phyloP scores from a whole-genome alignment of 2,888 invertebrate species.

The Microlaimidae sp. region DNA sequence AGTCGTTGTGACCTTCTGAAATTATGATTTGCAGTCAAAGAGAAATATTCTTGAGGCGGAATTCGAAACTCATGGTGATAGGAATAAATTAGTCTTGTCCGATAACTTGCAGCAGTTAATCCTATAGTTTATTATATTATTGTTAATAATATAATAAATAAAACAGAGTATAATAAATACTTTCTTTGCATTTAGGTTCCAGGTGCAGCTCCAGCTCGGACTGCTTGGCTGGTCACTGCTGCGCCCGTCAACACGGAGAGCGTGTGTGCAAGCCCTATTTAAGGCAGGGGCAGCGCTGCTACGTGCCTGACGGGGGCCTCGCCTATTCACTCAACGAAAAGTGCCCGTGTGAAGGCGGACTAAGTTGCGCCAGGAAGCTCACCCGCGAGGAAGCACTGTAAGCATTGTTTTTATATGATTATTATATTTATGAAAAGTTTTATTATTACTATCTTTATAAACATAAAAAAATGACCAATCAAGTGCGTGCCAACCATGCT shows the following conservation, averaged over 20 bases:
- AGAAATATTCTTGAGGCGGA: constrained; percentile 1
- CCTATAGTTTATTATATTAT: too few relatives aligned
- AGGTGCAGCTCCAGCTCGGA: constrained; percentile 25
- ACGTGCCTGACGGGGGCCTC: constrained; percentile 30
- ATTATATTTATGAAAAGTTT: too few relatives aligned
- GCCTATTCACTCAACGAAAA: constrained; percentile 29
- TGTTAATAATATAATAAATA: too few relatives aligned
- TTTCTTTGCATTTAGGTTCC: constrained; percentile 21
- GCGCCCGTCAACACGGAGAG: constrained; percentile 30
- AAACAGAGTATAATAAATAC: too few relatives aligned
- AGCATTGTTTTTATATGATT: too few relatives aligned
- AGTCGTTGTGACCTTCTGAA: neutral
- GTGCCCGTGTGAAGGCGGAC: constrained; percentile 29
- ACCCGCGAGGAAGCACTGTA: too few relatives aligned
- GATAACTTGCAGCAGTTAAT: too few relatives aligned
- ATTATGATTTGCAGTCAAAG: neutral
- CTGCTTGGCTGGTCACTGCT: constrained; percentile 25
- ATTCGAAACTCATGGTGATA: too few relatives aligned
- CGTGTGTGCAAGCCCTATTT: constrained; percentile 25
- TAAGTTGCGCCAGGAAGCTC: constrained; percentile 25
- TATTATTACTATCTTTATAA: too few relatives aligned
- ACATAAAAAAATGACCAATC: too few relatives aligned
- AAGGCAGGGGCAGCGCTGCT: constrained; percentile 25
- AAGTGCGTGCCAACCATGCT: too few relatives aligned
- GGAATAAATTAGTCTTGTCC: too few relatives aligned